Evolutionary conservation across 2,113 vertebrate species (phyloP), one percentile per base, ranked within the genome.

Genomic region (Synchiropus splendidus): DNA sequence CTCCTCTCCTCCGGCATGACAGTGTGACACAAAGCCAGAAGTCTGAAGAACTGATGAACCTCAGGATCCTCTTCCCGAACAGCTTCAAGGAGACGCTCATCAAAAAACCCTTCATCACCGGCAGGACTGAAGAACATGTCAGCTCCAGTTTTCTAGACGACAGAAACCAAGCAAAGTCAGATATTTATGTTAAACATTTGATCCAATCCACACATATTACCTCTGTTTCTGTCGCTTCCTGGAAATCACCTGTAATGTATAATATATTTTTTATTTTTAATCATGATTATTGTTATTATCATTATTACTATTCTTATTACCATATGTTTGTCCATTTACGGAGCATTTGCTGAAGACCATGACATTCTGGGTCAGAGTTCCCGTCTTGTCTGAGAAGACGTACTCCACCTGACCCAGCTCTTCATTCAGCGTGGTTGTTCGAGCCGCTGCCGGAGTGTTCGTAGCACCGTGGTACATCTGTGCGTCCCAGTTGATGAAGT

Each of bases 381-480:
- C 94, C 0, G 94, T 99, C 75, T 99, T 98, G 75, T 99, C 94
- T 0, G 90, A 94, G 81, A 98, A 98, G 71, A 98, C 84, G 51
- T 96, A 98, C 53, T 90, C 87, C 74, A 99, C 93, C 68, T 98
- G 95, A 1, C 95, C 92, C 16, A 99, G 86, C 70, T 95, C 95
- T 70, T 99, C 94, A 0, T 88, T 99, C 15, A 99, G 91, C 0
- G 94, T 94, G 61, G 93, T 99, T 54, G 91, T 97, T 21, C 87
- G 85, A 3, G 92, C 94, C 76, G 90, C 84, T 16, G 94, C 92
- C 0, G 91, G 89, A 0, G 77, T 92, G 70, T 96, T 91, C n/a
- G 59, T 80, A 0, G 82, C n/a, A n/a, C n/a, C 72, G 48, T 90
- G 87, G 67, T 90, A 99, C 92, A 99, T 98, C 79, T 92, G 92